Evolutionary conservation across 2,797 vertebrate genomes (phyloP).

Genomic region (Pteropus rufus): DNA sequence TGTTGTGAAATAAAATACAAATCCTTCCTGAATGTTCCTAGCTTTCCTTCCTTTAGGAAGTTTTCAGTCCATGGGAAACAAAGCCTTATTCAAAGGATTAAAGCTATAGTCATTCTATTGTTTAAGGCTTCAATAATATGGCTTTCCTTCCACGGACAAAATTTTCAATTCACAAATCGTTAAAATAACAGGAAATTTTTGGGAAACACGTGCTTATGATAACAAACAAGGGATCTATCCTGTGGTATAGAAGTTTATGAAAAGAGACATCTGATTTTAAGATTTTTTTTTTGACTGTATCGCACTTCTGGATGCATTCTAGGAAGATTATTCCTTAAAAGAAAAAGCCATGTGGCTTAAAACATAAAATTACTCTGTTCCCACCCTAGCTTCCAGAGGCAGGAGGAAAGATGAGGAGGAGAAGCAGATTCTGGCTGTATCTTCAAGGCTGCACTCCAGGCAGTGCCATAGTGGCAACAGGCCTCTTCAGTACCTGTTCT

Average conservation of each 20-base stretch:
- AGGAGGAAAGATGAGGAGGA: neutral
- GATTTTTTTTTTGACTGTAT: neutral
- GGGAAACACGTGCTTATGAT: constrained; percentile 83
- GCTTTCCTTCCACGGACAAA: constrained; percentile 85
- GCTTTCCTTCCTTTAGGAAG: constrained; percentile 91
- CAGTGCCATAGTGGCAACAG: neutral
- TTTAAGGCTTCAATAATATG: constrained; percentile 80
- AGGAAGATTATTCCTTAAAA: constrained; percentile 75
- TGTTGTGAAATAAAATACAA: constrained; percentile 81
- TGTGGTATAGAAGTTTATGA: constrained; percentile 76
- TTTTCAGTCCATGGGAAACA: constrained; percentile 92
- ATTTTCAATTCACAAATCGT: constrained; percentile 84
- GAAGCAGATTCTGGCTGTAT: neutral
- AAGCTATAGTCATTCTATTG: constrained; percentile 83
- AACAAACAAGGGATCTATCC: constrained; percentile 81
- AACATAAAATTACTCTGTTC: constrained; percentile 22
- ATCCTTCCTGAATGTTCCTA: constrained; percentile 85
- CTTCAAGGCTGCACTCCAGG: neutral
- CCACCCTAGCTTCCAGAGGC: neutral
- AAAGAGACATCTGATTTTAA: constrained; percentile 78
- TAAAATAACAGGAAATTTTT: constrained; percentile 88
- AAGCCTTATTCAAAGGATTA: constrained; percentile 88
- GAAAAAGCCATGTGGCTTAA: constrained; percentile 51
- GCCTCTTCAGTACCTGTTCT: neutral
- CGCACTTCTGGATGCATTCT: constrained; percentile 75